Evolutionary conservation across 1,140 invertebrate species (phyloP).

Genomic region (Caerostris extrusa): DNA sequence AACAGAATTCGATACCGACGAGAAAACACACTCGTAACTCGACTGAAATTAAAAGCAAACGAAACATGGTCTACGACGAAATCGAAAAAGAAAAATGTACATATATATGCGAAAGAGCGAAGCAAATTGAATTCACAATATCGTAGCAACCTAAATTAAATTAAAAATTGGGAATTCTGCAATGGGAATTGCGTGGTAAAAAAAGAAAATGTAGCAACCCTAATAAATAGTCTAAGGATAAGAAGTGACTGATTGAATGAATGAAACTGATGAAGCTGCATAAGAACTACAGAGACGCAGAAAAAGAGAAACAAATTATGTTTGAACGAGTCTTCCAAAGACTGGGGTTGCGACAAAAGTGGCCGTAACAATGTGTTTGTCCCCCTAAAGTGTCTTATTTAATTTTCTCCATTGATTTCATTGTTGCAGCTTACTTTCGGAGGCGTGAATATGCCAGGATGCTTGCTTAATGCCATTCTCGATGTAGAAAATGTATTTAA

Average conservation of each 20-base stretch:
- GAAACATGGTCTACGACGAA: neutral
- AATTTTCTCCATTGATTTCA: constrained; percentile 76
- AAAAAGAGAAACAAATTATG: constrained; percentile 55
- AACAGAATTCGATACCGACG: neutral
- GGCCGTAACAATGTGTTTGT: constrained; percentile 67
- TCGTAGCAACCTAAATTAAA: constrained; percentile 69
- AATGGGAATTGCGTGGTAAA: neutral
- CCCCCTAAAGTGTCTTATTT: constrained; percentile 72
- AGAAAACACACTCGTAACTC: neutral
- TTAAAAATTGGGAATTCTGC: constrained; percentile 71
- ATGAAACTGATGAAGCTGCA: constrained; percentile 64
- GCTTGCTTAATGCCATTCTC: constrained; percentile 53
- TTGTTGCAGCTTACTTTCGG: constrained; percentile 58
- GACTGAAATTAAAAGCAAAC: constrained; percentile 52
- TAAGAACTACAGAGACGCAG: constrained; percentile 22
- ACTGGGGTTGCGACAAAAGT: constrained; percentile 64
- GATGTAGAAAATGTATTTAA: constrained; percentile 51
- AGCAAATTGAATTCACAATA: constrained; percentile 63
- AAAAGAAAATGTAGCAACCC: constrained; percentile 27
- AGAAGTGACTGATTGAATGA: constrained; percentile 65
- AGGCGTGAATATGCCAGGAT: constrained; percentile 28
- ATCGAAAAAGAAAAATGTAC: neutral
- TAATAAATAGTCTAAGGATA: constrained; percentile 66
- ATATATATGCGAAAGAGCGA: constrained; percentile 7
- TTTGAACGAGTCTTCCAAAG: constrained; percentile 44